A percentile compares a stretch with the other conserved stretches of the same genome.
phyloP scores from a whole-genome alignment of 2,113 vertebrate species.

The Centropristis striata region DNA sequence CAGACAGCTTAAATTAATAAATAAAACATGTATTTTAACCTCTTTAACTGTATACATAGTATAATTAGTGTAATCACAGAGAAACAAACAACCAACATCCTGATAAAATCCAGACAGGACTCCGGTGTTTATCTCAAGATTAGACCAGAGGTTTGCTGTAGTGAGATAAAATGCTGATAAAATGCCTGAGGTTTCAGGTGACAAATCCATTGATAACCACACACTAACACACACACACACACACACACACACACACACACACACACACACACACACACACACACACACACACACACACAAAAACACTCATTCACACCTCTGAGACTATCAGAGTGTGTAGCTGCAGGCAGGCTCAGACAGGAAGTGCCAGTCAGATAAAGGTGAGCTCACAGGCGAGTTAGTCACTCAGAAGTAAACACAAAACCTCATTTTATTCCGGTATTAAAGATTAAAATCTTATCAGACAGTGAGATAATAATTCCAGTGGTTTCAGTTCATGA shows the following conservation, averaged over 20 bases:
- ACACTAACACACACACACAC: neutral
- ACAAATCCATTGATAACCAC: constrained; percentile 26
- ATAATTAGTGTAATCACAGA: too few relatives aligned
- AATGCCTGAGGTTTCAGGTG: constrained; percentile 26
- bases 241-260: too few relatives aligned
- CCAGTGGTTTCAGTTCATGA: neutral
- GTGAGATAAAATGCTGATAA: constrained; percentile 27
- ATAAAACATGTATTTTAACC: too few relatives aligned
- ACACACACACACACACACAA: constrained; percentile 2
- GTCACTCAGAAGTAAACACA: constrained; percentile 7
- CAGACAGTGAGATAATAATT: neutral
- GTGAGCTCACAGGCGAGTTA: constrained; percentile 12
- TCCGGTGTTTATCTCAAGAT: neutral
- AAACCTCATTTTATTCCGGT: neutral
- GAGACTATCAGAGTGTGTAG: neutral
- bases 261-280: constrained; percentile 6
- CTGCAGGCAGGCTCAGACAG: constrained; percentile 34
- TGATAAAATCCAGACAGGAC: neutral
- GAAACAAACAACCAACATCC: neutral
- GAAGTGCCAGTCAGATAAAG: constrained; percentile 26
- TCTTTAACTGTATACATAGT: too few relatives aligned
- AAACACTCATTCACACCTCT: neutral
- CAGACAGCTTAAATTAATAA: neutral
- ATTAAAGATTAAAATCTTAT: neutral
- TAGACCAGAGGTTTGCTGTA: neutral